Evolutionary conservation across 2,113 vertebrate species (phyloP).

Genomic region (Neolamprologus toae): DNA sequence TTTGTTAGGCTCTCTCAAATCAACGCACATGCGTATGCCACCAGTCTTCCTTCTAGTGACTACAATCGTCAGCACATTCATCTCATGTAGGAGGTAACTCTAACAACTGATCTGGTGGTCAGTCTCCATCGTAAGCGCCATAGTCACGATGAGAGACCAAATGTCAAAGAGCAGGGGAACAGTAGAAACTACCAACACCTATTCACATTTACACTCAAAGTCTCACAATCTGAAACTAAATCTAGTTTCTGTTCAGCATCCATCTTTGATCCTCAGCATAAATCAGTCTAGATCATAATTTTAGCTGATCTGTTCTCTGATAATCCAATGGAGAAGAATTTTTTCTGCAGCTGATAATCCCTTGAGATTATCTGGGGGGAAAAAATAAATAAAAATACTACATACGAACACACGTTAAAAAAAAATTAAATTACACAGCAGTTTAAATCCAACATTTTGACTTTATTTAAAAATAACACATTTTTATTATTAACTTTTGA

Average conservation of each 20-base stretch:
- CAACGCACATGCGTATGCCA: background rate
- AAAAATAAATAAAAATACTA: accelerated
- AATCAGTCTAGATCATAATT: background rate
- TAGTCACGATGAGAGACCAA: accelerated
- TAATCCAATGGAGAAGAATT: background rate
- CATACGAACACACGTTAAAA: accelerated
- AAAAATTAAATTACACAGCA: background rate
- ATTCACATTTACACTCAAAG: background rate
- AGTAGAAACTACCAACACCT: background rate
- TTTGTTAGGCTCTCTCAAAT: background rate
- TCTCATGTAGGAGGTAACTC: background rate
- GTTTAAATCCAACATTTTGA: background rate
- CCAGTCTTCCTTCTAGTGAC: background rate
- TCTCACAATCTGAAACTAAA: background rate
- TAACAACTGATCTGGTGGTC: background rate
- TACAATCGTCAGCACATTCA: background rate
- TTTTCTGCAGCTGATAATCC: accelerated
- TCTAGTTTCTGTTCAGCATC: background rate
- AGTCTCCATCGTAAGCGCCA: background rate
- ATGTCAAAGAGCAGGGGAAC: background rate
- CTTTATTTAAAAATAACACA: slow-evolving; percentile 16
- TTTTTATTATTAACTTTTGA: slow-evolving; percentile 43
- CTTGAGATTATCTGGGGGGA: background rate
- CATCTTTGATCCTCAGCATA: background rate
- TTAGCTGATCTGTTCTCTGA: background rate